These are phyloP conservation scores for Telenomus remus DNA, from an alignment of 1,140 invertebrate genomes.

Conservation along the genomic window DNA sequence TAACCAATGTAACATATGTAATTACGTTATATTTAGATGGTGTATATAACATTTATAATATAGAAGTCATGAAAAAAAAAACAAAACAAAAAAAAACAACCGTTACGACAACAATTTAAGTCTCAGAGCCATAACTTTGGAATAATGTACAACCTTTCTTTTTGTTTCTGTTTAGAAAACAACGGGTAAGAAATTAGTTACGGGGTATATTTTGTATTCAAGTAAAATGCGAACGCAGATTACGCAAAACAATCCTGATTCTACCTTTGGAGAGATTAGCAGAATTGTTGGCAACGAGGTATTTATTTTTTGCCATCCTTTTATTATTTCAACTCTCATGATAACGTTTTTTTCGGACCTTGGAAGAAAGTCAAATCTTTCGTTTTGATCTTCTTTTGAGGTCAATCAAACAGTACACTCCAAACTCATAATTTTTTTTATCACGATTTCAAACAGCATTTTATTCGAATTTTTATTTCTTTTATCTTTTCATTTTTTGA, in stretches of 20 bases:
- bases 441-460: too few relatives aligned
- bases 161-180: conserved; percentile 81
- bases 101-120: too few relatives aligned
- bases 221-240: conserved; percentile 94
- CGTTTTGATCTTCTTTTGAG: too few relatives aligned
- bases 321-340: conserved; percentile 39
- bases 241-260: conserved; percentile 94
- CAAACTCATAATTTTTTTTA: background rate
- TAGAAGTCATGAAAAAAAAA: background rate
- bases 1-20: conserved; percentile 19
- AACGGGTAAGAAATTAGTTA: conserved; percentile 90
- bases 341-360: conserved; percentile 31
- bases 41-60: conserved; percentile 1
- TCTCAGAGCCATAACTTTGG: conserved; percentile 7
- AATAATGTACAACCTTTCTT: conserved; percentile 71
- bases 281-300: conserved; percentile 96
- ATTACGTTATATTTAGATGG: conserved; percentile 11
- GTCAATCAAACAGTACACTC: too few relatives aligned
- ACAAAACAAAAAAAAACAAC: too few relatives aligned
- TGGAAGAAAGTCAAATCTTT: conserved; percentile 7
- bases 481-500: too few relatives aligned
- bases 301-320: conserved; percentile 68
- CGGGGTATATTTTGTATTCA: conserved; percentile 98
- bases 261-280: conserved; percentile 97
- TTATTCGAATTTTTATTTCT: too few relatives aligned